Conservation (phyloP, 2,888 invertebrate species). For the Gastrophysa polygoni region DNA sequence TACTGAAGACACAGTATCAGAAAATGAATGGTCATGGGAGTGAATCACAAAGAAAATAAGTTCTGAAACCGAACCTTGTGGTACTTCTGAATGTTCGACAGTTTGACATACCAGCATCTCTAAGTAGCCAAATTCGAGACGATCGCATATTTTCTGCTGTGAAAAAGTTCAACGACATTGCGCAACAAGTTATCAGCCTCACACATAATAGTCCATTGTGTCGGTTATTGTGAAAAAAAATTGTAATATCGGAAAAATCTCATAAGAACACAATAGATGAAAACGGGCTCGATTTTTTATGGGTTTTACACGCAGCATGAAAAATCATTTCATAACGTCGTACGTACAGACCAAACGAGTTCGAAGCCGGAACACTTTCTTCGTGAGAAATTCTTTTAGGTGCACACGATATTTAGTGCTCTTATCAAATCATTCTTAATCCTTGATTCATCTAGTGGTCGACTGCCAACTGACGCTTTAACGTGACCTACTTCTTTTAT, state of each 20-base stretch:
- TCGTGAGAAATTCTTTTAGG: conserved; percentile 24
- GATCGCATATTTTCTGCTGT: no score
- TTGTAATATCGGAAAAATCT: background rate
- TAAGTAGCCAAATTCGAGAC: no score
- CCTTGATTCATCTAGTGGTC: conserved; percentile 9
- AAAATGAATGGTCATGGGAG: no score
- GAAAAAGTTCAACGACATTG: no score
- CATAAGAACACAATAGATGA: background rate
- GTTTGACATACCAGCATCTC: no score
- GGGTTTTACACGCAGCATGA: background rate
- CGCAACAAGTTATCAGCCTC: background rate
- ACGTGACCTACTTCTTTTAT: background rate
- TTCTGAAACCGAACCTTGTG: no score
- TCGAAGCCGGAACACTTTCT: conserved; percentile 44
- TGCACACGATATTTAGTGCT: conserved; percentile 24
- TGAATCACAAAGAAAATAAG: no score
- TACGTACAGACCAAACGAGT: conserved; percentile 37
- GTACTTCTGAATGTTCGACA: no score
- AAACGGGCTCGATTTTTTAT: background rate
- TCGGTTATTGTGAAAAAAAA: background rate
- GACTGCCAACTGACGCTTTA: conserved; percentile 22
- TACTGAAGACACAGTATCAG: no score
- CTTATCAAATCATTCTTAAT: conserved; percentile 26
- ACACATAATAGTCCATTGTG: background rate
- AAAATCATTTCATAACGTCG: background rate